These are phyloP conservation scores for Carcina quercana DNA, from an alignment of 2,888 invertebrate species.

Conservation along the genomic window DNA sequence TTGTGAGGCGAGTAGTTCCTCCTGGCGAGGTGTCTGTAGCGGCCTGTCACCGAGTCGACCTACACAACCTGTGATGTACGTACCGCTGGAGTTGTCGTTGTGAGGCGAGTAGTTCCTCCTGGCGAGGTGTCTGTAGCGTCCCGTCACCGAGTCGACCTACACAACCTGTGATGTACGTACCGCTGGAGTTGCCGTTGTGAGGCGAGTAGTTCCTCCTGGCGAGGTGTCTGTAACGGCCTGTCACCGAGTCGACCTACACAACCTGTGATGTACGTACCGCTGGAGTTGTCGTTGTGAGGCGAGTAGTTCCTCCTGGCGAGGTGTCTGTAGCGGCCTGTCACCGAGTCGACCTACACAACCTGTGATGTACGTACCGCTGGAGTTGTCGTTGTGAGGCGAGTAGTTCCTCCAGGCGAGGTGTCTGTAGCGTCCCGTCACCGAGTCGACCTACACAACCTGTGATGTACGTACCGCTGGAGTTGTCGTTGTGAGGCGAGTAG, in stretches of 20 bases:
- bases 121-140: conserved; percentile 55
- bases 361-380: conserved; percentile 37
- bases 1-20: conserved; percentile 63
- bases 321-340: conserved; percentile 48
- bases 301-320: conserved; percentile 61
- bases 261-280: conserved; percentile 31
- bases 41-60: conserved; percentile 40
- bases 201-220: conserved; percentile 61
- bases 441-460: conserved; percentile 21
- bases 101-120: conserved; percentile 63
- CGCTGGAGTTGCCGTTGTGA: conserved; percentile 59
- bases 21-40: conserved; percentile 57
- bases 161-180: conserved; percentile 23
- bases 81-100: conserved; percentile 59
- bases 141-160: conserved; percentile 35
- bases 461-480: conserved; percentile 43
- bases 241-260: conserved; percentile 35
- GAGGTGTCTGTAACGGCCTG: conserved; percentile 53
- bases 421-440: conserved; percentile 45
- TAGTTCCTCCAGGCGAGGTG: conserved; percentile 61
- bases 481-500: conserved; percentile 63
- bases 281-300: conserved; percentile 58
- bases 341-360: conserved; percentile 48
- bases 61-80: conserved; percentile 30
- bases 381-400: conserved; percentile 60